A percentile compares a stretch with the other conserved stretches of the same genome.
phyloP scores from a whole-genome alignment of 2,113 vertebrate genomes.

The Oryzias woworae region DNA sequence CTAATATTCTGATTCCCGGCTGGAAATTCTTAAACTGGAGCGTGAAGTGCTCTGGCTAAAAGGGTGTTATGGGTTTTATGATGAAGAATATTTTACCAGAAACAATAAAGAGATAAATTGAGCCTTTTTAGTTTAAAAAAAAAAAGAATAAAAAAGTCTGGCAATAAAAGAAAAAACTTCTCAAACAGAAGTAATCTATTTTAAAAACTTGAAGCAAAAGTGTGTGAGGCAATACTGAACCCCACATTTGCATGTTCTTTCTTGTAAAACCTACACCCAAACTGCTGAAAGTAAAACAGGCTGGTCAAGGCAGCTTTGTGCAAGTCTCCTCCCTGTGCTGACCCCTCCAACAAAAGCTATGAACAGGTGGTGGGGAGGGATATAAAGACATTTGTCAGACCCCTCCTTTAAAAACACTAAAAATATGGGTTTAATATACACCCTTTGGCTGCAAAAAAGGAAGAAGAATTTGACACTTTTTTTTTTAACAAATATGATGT shows the following conservation, averaged over 20 bases:
- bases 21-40: conserved; percentile 39
- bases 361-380: conserved; percentile 77
- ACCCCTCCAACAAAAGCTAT: conserved; percentile 76
- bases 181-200: too few relatives aligned
- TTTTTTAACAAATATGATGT: neutral
- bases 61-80: conserved; percentile 5
- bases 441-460: neutral
- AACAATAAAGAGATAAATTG: too few relatives aligned
- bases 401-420: conserved; percentile 38
- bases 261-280: neutral
- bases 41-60: conserved; percentile 42
- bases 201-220: too few relatives aligned
- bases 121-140: too few relatives aligned
- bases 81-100: conserved; percentile 21
- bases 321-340: conserved; percentile 63
- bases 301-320: conserved; percentile 58
- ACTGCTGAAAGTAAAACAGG: conserved; percentile 35
- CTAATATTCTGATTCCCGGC: conserved; percentile 65
- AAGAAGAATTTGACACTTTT: neutral
- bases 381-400: conserved; percentile 75
- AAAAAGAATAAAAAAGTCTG: too few relatives aligned
- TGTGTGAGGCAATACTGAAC: too few relatives aligned
- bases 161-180: too few relatives aligned
- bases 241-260: too few relatives aligned
- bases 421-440: neutral